Conservation (phyloP, 2,113 vertebrate species). For the Microcebus lehilahytsara region DNA sequence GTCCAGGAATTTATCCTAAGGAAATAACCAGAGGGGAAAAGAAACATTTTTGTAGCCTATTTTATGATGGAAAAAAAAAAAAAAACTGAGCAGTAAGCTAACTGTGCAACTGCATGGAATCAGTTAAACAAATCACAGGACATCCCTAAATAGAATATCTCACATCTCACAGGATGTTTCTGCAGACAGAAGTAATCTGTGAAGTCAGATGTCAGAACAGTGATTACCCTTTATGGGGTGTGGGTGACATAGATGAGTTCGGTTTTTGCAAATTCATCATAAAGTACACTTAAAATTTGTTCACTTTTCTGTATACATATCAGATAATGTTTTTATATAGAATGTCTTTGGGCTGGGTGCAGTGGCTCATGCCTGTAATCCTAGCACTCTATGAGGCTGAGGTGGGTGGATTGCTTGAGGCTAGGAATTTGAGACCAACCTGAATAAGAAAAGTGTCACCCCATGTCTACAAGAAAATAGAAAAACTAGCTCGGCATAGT, state of each 20-base stretch:
- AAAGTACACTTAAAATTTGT: neutral
- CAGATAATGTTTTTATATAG: neutral
- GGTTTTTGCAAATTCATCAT: neutral
- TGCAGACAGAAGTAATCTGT: neutral
- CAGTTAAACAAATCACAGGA: constrained; percentile 5
- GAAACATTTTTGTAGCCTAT: neutral
- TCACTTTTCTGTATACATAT: neutral
- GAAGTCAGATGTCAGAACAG: neutral
- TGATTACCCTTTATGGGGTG: neutral
- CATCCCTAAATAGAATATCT: constrained; percentile 29
- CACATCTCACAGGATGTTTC: constrained; percentile 32
- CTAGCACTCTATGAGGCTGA: neutral
- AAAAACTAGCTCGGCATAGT: neutral
- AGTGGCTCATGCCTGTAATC: neutral
- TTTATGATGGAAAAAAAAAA: neutral
- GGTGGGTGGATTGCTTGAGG: neutral
- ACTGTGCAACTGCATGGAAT: neutral
- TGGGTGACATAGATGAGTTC: neutral
- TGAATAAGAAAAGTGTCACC: neutral
- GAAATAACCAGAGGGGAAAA: constrained; percentile 18
- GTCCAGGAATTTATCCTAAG: neutral
- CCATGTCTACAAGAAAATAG: neutral
- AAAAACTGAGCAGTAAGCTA: neutral
- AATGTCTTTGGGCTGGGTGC: neutral
- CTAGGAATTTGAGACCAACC: neutral